These are phyloP conservation scores for Papilio gigon DNA, from an alignment of 2,888 invertebrate species.

Conservation along the genomic window DNA sequence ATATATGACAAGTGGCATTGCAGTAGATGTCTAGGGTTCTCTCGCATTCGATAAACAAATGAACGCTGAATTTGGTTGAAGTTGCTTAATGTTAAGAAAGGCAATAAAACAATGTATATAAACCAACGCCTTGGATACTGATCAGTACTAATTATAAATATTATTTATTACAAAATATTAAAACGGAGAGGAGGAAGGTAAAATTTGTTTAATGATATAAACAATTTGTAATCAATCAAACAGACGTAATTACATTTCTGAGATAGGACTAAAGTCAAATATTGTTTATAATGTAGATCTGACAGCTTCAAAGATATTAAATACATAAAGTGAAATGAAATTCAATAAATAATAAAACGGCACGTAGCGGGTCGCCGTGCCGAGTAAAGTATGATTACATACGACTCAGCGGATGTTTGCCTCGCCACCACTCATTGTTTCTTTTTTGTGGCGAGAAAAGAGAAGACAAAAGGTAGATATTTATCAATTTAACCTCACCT, in stretches of 20 bases:
- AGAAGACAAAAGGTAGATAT: constrained; percentile 50
- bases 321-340: constrained; percentile 12
- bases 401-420: constrained; percentile 53
- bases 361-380: constrained; percentile 1
- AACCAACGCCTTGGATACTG: neutral
- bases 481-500: constrained; percentile 52
- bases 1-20: neutral
- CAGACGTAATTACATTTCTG: constrained; percentile 20
- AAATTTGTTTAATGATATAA: constrained; percentile 3
- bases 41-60: neutral
- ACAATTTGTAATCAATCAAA: constrained; percentile 12
- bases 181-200: neutral
- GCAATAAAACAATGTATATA: neutral
- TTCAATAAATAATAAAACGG: constrained; percentile 32
- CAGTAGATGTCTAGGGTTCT: neutral
- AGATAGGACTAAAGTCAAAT: constrained; percentile 27
- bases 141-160: neutral
- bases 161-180: neutral
- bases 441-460: constrained; percentile 51
- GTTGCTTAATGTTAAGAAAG: neutral
- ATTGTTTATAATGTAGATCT: constrained; percentile 23
- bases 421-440: constrained; percentile 54
- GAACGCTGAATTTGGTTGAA: neutral
- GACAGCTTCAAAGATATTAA: constrained; percentile 16
- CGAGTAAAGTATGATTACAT: constrained; percentile 32